These are phyloP conservation scores for Sphaeridia pumilis DNA, from an alignment of 2,888 invertebrate species.

Conservation along the genomic window DNA sequence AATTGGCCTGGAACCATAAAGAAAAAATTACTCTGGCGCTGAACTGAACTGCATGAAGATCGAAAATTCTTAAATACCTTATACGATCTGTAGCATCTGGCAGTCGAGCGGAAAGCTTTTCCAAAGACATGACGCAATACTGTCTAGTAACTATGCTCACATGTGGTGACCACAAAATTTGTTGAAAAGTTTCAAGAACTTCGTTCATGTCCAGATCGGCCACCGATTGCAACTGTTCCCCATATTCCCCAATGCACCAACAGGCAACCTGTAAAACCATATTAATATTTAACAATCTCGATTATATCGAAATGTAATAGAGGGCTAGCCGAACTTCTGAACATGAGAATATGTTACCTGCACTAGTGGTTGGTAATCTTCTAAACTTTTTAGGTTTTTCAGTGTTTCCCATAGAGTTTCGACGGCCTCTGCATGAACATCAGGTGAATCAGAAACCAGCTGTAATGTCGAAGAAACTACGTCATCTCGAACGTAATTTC, in stretches of 20 bases:
- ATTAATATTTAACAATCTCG: not conserved
- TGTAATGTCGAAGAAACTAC: slow-evolving; percentile 95
- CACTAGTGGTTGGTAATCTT: slow-evolving; percentile 36
- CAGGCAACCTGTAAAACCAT: slow-evolving; percentile 40
- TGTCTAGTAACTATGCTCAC: slow-evolving; percentile 86
- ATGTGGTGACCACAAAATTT: slow-evolving; percentile 80
- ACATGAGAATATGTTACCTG: slow-evolving; percentile 31
- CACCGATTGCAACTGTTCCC: slow-evolving; percentile 71
- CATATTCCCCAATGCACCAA: slow-evolving; percentile 98
- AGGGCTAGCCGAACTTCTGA: not conserved
- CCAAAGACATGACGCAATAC: slow-evolving; percentile 83
- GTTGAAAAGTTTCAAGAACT: slow-evolving; percentile 79
- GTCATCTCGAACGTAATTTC: slow-evolving; percentile 95
- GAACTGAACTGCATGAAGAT: not conserved
- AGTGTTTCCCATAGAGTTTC: slow-evolving; percentile 72
- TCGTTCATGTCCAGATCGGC: slow-evolving; percentile 57
- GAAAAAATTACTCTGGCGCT: not conserved
- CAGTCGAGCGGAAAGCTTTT: slow-evolving; percentile 81
- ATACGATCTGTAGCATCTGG: slow-evolving; percentile 36
- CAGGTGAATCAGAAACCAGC: slow-evolving; percentile 76
- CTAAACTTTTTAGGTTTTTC: slow-evolving; percentile 46
- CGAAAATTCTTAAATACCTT: slow-evolving; percentile 18
- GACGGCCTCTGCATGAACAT: slow-evolving; percentile 80
- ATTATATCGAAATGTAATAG: not conserved
- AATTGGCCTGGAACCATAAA: slow-evolving; percentile 42